These are phyloP conservation scores for Drosophila bifasciata DNA, from an alignment of 1,140 invertebrate species.

Conservation along the genomic window DNA sequence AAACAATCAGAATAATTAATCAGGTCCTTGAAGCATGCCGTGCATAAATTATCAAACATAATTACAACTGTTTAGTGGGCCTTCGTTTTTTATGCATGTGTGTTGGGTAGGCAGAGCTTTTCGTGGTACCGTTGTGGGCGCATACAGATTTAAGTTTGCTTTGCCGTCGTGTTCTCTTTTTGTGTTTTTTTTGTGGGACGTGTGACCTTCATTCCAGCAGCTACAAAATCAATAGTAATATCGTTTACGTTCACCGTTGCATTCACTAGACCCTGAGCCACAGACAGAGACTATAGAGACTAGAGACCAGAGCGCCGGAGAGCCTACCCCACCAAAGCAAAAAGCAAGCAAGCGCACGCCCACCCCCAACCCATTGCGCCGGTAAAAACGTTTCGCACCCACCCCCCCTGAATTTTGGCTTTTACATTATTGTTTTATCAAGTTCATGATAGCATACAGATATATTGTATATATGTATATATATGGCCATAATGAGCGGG, in stretches of 20 bases:
- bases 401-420: slow-evolving; percentile 1
- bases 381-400: neutral
- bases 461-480: slow-evolving; percentile 11
- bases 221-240: slow-evolving; percentile 81
- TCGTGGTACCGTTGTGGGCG: slow-evolving; percentile 16
- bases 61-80: slow-evolving; percentile 57
- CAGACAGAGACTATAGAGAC: slow-evolving; percentile 8
- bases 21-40: slow-evolving; percentile 40
- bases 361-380: too few relatives aligned
- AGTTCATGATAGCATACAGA: slow-evolving; percentile 11
- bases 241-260: slow-evolving; percentile 49
- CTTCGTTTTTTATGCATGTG: slow-evolving; percentile 22
- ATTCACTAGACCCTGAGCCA: slow-evolving; percentile 19
- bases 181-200: slow-evolving; percentile 52
- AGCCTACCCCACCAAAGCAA: slow-evolving; percentile 6
- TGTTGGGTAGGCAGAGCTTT: slow-evolving; percentile 9
- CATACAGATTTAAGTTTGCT: slow-evolving; percentile 35
- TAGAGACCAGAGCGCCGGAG: neutral
- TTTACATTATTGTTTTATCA: slow-evolving; percentile 39
- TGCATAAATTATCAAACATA: slow-evolving; percentile 47
- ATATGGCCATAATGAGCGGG: slow-evolving; percentile 12
- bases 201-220: slow-evolving; percentile 71
- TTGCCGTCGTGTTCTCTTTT: slow-evolving; percentile 31
- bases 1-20: slow-evolving; percentile 14
- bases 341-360: neutral